Evolutionary conservation across 1,140 invertebrate species (phyloP), one percentile per base, ranked within the genome.

Genomic region (Lordiphosa collinella): DNA sequence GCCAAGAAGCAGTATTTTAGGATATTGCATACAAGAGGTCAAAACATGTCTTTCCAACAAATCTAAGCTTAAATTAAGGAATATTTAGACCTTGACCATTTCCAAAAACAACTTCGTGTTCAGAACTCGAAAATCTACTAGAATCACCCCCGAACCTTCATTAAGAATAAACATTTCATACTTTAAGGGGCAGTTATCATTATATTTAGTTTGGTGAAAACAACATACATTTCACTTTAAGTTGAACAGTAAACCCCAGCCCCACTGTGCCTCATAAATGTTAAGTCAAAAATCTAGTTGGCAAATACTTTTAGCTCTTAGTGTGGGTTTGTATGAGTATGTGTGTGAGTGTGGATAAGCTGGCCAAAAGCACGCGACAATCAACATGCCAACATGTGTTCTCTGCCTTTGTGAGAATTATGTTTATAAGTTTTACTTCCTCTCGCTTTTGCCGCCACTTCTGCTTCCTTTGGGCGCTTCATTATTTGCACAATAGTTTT

Each of bases 261-360:
- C 40, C 36, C 22, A 41, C 34, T 35, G 34, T 35, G 54, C 60
- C 47, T 65, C 65, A 50, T 54, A 67, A 68, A 69, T 59, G 68
- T 46, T 70, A 84, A 82, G 78, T 82, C 78, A 76, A 82, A 84
- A 85, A 84, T 84, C 78, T 73, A 73, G 72, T 84, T 84, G 72
- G 68, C 78, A 73, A 69, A 84, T 78, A 84, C 78, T 84, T 84
- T 78, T 57, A 51, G 65, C 65, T 13, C 51, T 54, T 44, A 53
- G 11, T 60, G 22, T 29, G 29, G 14, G 18, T 34, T 41, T 34
- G 9, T 32, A 25, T 48, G 29, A 48, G 48, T 50, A 16, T 51
- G 38, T 16, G 10, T 12, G 53, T 9, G 13, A 11, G 29, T 22
- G 40, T 40, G 14, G 46, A 55, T 78, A 68, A 78, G 58, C 74